Conservation (phyloP, 2,797 vertebrate genomes). For the Pygocentrus nattereri region DNA sequence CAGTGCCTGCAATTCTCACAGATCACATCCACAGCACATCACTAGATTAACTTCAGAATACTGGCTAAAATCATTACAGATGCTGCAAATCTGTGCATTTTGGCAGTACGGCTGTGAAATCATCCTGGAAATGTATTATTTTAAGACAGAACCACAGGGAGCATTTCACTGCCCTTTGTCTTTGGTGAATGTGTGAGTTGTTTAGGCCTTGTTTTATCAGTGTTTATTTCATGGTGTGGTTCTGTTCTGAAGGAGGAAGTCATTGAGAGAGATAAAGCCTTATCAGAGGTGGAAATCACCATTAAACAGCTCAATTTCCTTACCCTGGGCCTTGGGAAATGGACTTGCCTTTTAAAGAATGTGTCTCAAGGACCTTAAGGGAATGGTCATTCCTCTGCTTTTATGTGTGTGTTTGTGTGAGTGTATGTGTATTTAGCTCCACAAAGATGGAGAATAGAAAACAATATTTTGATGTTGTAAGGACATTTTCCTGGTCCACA, state of each 20-base stretch:
- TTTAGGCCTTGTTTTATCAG: constrained; percentile 70
- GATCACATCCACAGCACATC: neutral
- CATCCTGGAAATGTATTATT: constrained; percentile 57
- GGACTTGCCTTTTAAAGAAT: constrained; percentile 66
- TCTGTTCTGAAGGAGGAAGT: constrained; percentile 64
- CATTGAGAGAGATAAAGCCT: constrained; percentile 64
- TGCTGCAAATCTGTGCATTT: constrained; percentile 46
- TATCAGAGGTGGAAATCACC: constrained; percentile 72
- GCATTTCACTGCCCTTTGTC: constrained; percentile 52
- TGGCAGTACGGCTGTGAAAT: constrained; percentile 53
- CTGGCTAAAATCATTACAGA: neutral
- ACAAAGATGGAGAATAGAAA: neutral
- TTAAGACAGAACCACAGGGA: constrained; percentile 57
- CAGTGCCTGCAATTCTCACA: neutral
- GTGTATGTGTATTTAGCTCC: neutral
- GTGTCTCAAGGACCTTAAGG: constrained; percentile 61
- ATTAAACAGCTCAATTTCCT: constrained; percentile 72
- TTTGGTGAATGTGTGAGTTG: constrained; percentile 67
- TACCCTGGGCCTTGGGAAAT: constrained; percentile 64
- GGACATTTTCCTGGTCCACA: too few species aligned
- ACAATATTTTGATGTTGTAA: neutral
- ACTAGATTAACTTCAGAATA: constrained; percentile 17
- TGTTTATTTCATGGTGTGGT: constrained; percentile 61
- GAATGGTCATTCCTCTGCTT: constrained; percentile 5
- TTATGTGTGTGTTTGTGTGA: constrained; percentile 12